Base-by-base conservation (phyloP, 2,113 vertebrate species). In the Gopherus evgoodei region DNA sequence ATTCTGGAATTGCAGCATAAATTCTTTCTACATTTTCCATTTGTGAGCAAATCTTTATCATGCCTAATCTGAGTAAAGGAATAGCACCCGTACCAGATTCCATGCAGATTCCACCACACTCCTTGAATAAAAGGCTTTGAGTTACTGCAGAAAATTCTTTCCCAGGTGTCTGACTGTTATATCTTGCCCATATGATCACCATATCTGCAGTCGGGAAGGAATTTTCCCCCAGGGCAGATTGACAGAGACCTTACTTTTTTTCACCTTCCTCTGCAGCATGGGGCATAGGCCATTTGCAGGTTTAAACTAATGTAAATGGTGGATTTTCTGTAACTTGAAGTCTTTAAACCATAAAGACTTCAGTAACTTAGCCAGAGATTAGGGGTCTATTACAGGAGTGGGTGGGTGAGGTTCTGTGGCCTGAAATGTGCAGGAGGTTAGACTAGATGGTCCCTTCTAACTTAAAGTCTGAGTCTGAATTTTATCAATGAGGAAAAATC, bases 11-110 rank as follows among this genome's bases (percentile, higher is more conserved):
- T 92, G 84, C 69, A 79, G 5, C 4, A 8, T 22, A 31, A 35
- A 8, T 53, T 8, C 3, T 56, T 90, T 94, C n/a, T 11, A 7
- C 65, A 53, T 42, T 17, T n/a, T 7, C 19, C 27, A 3, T 88
- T 56, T 5, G 54, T 6, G 17, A 87, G 17, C 17, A 76, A 86
- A 49, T 12, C 72, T 92, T 87, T 54, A 19, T 62, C 31, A 65
- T 79, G 42, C 44, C 86, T 83, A 27, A 52, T 65, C n/a, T 69
- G 57, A 50, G 50, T 79, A 72, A 65, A 25, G 52, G 14, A 25
- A 44, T 31, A 35, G 38, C 35, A 84, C 53, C 29, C 2, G 6
- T 9, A 8, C 3, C 0, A 0, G 35, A 82, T 19, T 81, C 49
- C 62, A 9, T 10, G 1, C 17, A 13, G 38, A 25, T 79, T 47